Evolutionary conservation across 2,797 vertebrate genomes (phyloP).

Genomic region (Merluccius polli): DNA sequence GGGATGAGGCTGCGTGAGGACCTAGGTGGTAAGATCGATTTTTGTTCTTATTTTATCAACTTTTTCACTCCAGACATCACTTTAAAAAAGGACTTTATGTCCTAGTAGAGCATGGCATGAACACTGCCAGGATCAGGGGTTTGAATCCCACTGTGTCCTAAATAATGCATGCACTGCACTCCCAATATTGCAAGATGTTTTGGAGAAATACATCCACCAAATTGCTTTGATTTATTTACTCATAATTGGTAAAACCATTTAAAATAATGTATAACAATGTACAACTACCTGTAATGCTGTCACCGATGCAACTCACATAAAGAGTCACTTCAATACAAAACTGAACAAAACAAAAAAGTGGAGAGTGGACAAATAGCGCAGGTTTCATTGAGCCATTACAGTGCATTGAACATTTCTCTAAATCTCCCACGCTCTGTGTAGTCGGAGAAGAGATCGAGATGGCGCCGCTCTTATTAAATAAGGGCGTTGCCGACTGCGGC

Average conservation of each 20-base stretch:
- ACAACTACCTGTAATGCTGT: background rate
- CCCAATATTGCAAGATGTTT: too few species aligned
- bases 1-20: constrained; percentile 82
- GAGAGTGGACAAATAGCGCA: background rate
- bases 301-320: background rate
- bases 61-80: background rate
- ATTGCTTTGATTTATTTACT: background rate
- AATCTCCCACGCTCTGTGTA: constrained; percentile 44
- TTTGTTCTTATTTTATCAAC: background rate
- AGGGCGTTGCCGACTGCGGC: constrained; percentile 86
- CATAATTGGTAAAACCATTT: background rate
- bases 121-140: background rate
- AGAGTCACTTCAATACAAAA: background rate
- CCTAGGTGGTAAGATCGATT: constrained; percentile 77
- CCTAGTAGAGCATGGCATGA: background rate
- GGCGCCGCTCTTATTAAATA: constrained; percentile 88
- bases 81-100: background rate
- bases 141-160: background rate
- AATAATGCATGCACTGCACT: background rate
- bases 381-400: background rate
- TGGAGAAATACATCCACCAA: background rate
- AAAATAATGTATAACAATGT: background rate
- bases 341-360: background rate
- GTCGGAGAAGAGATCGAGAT: constrained; percentile 97
- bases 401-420: constrained; percentile 1